These are phyloP conservation scores for Vireo altiloquus DNA, from an alignment of 2,113 vertebrate species.

Conservation along the genomic window DNA sequence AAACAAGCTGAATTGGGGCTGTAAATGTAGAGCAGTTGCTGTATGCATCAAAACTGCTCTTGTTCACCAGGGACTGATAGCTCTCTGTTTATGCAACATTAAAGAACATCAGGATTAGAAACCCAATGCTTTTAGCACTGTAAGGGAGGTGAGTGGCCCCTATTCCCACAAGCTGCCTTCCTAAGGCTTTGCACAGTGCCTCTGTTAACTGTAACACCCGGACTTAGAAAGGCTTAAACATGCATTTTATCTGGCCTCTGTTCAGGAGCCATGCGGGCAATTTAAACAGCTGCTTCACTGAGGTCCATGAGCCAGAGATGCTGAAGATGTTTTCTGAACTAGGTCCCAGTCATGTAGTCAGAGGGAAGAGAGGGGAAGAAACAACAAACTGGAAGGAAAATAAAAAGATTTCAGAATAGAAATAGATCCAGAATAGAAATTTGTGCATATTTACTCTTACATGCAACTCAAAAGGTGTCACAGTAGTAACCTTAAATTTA, in stretches of 20 bases:
- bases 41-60: background rate
- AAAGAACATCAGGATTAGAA: background rate
- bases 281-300: background rate
- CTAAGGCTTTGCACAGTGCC: background rate
- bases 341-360: accelerated
- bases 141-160: background rate
- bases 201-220: background rate
- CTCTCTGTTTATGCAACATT: background rate
- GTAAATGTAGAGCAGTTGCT: background rate
- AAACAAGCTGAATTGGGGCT: background rate
- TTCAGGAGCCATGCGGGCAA: background rate
- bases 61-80: background rate
- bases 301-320: background rate
- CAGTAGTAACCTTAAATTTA: background rate
- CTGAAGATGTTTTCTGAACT: background rate
- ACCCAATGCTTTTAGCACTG: background rate
- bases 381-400: background rate
- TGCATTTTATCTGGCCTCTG: background rate
- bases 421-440: background rate
- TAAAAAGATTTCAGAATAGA: background rate
- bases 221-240: background rate
- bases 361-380: background rate
- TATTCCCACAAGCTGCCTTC: background rate
- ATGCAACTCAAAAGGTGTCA: background rate
- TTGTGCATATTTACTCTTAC: background rate